These are phyloP conservation scores for fruit fly (Drosophila melanogaster) DNA, from an alignment of 1,140 invertebrate genomes.

Conservation along the genomic window Release_6_plus_ISO1_MT NT_033779.5:7566001-7566500, in stretches of 20 bases:
- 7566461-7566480: slow-evolving; percentile 59
- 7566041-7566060: slow-evolving; percentile 62
- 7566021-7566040: slow-evolving; percentile 41
- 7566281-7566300: slow-evolving; percentile 55
- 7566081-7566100: slow-evolving; percentile 51
- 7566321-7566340: slow-evolving; percentile 29
- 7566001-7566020: neutral
- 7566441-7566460: slow-evolving; percentile 74
- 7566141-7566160: slow-evolving; percentile 50
- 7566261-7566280: slow-evolving; percentile 67
- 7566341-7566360: slow-evolving; percentile 31
- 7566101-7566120: slow-evolving; percentile 23
- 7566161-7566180: slow-evolving; percentile 77
- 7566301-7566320: slow-evolving; percentile 25
- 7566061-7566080: slow-evolving; percentile 61
- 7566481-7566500: slow-evolving; percentile 32
- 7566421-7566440: slow-evolving; percentile 30
- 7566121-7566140: slow-evolving; percentile 23
- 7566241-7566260: slow-evolving; percentile 78
- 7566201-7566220: slow-evolving; percentile 41
- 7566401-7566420: slow-evolving; percentile 50
- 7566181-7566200: slow-evolving; percentile 56
- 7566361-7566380: slow-evolving; percentile 37
- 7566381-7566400: slow-evolving; percentile 65
- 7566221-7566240: slow-evolving; percentile 68